phyloP scores from a whole-genome alignment of 2,113 vertebrate species.

The Himantopus leucocephalus region DNA sequence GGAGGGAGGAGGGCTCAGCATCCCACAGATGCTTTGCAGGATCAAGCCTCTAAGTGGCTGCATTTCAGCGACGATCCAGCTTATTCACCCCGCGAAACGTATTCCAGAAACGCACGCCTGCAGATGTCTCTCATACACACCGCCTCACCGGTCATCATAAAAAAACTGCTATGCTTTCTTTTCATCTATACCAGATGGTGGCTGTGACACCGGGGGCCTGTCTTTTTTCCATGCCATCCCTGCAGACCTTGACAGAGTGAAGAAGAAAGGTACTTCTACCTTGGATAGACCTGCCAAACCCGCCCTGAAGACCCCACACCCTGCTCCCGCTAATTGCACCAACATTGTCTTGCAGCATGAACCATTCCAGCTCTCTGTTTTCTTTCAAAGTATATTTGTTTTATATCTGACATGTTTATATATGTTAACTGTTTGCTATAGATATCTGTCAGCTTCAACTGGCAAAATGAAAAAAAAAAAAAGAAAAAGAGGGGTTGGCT shows the following conservation, averaged over 20 bases:
- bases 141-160: background rate
- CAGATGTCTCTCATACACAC: background rate
- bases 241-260: constrained; percentile 1
- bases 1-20: background rate
- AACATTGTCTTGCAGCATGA: constrained; percentile 23
- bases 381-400: constrained; percentile 70
- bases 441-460: constrained; percentile 69
- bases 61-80: background rate
- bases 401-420: constrained; percentile 76
- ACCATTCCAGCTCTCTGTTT: constrained; percentile 56
- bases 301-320: constrained; percentile 63
- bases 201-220: background rate
- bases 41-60: background rate
- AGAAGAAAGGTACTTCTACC: constrained; percentile 42
- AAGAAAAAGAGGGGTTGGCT: constrained; percentile 4
- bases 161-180: background rate
- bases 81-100: background rate
- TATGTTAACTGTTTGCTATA: constrained; percentile 70
- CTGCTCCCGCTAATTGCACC: constrained; percentile 32
- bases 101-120: background rate
- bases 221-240: constrained; percentile 33
- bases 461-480: background rate
- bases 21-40: background rate
- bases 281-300: background rate
- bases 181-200: constrained; percentile 41